phyloP scores from a whole-genome alignment of 2,797 vertebrate genomes.

The Vultur gryphus region DNA sequence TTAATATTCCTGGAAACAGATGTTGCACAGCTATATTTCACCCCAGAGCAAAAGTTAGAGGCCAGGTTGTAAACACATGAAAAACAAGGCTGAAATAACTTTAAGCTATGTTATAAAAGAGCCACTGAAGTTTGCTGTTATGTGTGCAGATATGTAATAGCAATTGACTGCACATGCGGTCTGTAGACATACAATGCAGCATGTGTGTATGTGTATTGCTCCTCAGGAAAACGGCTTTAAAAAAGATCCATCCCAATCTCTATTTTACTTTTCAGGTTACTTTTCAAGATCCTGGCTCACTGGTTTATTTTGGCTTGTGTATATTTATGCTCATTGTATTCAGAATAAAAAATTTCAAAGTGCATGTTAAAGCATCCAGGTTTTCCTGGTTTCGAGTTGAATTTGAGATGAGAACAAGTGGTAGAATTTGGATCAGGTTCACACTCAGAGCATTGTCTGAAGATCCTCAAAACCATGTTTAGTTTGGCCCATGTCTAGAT shows the following conservation, averaged over 20 bases:
- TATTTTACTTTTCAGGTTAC: background rate
- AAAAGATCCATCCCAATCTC: background rate
- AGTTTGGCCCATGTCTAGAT: conserved; percentile 40
- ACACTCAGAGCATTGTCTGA: background rate
- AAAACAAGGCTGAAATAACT: conserved; percentile 3
- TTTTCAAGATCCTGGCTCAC: background rate
- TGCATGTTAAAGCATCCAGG: background rate
- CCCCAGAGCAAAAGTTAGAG: background rate
- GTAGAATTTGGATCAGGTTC: conserved; percentile 31
- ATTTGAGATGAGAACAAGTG: conserved; percentile 26
- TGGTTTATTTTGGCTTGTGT: conserved; percentile 23
- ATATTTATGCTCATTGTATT: background rate
- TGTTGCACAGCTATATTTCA: background rate
- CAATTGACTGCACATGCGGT: background rate
- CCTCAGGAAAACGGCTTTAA: background rate
- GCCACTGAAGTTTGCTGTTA: background rate
- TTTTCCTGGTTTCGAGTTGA: conserved; percentile 27
- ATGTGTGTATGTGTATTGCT: background rate
- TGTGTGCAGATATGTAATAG: background rate
- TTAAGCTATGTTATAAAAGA: background rate
- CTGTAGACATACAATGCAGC: background rate
- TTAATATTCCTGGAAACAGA: conserved; percentile 2
- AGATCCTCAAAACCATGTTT: conserved; percentile 57
- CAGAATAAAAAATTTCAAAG: background rate
- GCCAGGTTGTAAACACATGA: conserved; percentile 1